phyloP scores from a whole-genome alignment of 2,888 invertebrate genomes.

The Cephus rjabovi region DNA sequence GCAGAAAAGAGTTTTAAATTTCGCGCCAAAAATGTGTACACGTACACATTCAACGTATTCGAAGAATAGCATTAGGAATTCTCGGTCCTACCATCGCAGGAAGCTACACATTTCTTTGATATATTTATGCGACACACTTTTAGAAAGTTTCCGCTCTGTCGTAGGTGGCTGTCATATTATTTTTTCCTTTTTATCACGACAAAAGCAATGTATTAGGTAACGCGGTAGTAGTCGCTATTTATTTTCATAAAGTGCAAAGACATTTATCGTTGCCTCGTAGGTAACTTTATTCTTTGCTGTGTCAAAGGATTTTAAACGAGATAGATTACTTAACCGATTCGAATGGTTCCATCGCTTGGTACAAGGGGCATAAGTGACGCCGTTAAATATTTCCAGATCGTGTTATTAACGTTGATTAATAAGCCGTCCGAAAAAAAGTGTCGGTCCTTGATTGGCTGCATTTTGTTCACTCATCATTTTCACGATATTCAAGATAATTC shows the following conservation, averaged over 20 bases:
- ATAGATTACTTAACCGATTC: not conserved
- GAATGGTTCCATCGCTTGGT: not conserved
- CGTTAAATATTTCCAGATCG: not conserved
- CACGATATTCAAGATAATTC: not conserved
- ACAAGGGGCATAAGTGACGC: not conserved
- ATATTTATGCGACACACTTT: not conserved
- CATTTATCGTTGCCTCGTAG: not conserved
- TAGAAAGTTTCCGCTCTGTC: not conserved
- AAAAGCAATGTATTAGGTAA: not conserved
- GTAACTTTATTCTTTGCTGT: not conserved
- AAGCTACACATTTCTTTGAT: not conserved
- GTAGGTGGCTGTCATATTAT: not conserved
- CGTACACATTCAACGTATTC: not conserved
- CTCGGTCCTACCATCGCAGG: not conserved
- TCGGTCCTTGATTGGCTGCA: not conserved
- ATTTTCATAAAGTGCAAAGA: not conserved
- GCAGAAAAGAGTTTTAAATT: not conserved
- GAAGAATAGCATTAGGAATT: conserved; percentile 18
- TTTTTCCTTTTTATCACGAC: not conserved
- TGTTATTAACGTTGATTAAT: not conserved
- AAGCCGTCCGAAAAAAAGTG: not conserved
- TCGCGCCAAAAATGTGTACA: not conserved
- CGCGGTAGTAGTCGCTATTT: not conserved
- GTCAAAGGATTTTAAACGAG: not conserved
- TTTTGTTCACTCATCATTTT: not conserved